Evolutionary conservation across 37 sponge, comb jelly and placozoan species (phyloP).

Genomic region (Crambe crambe): DNA sequence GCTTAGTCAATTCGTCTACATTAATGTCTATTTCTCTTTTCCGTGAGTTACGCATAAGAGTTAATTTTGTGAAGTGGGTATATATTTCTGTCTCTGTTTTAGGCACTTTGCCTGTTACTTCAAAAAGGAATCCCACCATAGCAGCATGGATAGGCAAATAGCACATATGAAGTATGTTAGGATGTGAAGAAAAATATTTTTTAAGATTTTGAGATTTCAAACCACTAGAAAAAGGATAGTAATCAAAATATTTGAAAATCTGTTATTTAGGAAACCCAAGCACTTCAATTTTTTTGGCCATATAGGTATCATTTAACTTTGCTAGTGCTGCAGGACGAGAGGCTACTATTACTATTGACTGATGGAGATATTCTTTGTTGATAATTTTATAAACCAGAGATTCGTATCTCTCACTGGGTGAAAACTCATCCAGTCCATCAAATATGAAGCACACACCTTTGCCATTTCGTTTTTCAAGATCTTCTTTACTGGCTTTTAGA

Average conservation of each 20-base stretch:
- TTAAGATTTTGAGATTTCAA: not conserved
- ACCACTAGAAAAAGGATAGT: not conserved
- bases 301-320: not conserved
- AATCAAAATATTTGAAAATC: conserved; percentile 6
- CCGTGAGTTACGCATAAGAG: not conserved
- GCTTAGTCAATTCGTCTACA: not conserved
- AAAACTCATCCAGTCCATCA: conserved; percentile 63
- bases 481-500: not conserved
- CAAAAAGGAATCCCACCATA: conserved; percentile 18
- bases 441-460: conserved; percentile 39
- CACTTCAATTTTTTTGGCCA: not conserved
- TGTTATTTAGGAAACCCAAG: conserved; percentile 17
- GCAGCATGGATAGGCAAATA: conserved; percentile 27
- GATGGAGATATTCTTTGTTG: not conserved
- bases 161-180: conserved; percentile 25
- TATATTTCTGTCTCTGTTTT: conserved; percentile 35
- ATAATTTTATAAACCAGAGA: not conserved
- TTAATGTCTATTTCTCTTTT: no score
- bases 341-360: conserved; percentile 9
- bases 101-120: not conserved
- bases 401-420: not conserved
- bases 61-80: conserved; percentile 10
- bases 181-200: conserved; percentile 6
- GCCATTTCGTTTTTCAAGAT: conserved; percentile 5
- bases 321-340: conserved; percentile 31